These are phyloP conservation scores for Xenopus petersii DNA, from an alignment of 2,797 vertebrate species.

Conservation along the genomic window DNA sequence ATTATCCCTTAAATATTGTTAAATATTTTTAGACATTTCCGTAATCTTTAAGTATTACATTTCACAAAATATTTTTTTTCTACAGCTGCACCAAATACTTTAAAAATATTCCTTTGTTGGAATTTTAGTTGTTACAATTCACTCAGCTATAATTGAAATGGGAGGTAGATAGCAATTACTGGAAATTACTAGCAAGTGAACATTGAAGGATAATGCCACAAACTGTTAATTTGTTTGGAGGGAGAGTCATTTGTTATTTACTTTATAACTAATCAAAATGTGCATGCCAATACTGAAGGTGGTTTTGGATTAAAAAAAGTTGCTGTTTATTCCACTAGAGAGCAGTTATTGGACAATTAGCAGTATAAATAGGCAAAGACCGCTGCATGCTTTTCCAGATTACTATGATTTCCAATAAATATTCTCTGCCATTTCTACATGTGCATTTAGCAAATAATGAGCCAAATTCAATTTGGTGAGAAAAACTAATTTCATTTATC, in stretches of 20 bases:
- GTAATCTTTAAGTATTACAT: no score
- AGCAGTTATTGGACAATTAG: slow-evolving; percentile 9
- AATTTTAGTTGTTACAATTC: slow-evolving; percentile 9
- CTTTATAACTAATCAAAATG: slow-evolving; percentile 12
- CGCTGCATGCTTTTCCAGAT: neutral
- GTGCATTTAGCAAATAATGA: no score
- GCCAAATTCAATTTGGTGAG: no score
- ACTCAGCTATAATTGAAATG: slow-evolving; percentile 11
- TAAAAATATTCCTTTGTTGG: no score
- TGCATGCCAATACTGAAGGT: neutral
- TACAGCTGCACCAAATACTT: no score
- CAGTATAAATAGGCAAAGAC: neutral
- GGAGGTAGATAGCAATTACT: slow-evolving; percentile 10
- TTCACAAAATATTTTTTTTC: no score
- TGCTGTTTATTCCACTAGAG: neutral
- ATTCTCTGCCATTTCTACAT: no score
- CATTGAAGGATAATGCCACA: slow-evolving; percentile 8
- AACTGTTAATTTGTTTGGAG: slow-evolving; percentile 7
- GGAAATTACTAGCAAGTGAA: slow-evolving; percentile 10
- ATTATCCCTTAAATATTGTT: neutral
- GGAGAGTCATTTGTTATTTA: neutral
- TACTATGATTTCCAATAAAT: no score
- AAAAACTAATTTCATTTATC: no score
- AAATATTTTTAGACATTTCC: no score
- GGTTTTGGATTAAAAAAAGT: neutral